Evolutionary conservation across 2,888 invertebrate genomes (phyloP).

Genomic region (Germaria angustata): DNA sequence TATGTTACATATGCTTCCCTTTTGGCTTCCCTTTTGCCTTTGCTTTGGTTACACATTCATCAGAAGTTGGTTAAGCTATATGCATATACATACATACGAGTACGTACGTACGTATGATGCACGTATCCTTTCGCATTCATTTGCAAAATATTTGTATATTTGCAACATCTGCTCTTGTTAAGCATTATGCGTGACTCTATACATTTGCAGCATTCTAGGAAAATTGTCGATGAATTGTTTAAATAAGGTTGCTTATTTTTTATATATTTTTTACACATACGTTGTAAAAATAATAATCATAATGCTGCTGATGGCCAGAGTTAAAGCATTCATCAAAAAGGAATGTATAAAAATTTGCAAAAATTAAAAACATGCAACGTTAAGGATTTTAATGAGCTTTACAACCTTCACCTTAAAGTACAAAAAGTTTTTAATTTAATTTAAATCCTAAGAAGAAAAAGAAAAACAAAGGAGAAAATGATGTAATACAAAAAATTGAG

Average conservation of each 20-base stretch:
- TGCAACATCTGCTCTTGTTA: constrained; percentile 41
- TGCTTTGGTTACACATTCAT: constrained; percentile 38
- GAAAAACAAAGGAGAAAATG: background rate
- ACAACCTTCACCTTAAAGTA: constrained; percentile 61
- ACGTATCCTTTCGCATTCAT: background rate
- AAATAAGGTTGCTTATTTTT: constrained; percentile 18
- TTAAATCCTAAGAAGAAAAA: no score
- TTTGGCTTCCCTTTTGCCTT: background rate
- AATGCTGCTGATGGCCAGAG: constrained; percentile 27
- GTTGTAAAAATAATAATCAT: constrained; percentile 37
- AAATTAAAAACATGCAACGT: background rate
- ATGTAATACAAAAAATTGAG: no score
- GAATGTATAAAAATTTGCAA: background rate
- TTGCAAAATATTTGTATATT: background rate
- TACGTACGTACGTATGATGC: background rate
- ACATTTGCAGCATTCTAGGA: constrained; percentile 31
- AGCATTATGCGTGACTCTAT: constrained; percentile 19
- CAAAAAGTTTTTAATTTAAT: no score
- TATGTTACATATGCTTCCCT: constrained; percentile 13
- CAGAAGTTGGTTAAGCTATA: constrained; percentile 21
- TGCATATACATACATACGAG: background rate
- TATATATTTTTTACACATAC: background rate
- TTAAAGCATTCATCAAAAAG: constrained; percentile 20
- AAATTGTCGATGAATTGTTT: constrained; percentile 46
- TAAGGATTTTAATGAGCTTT: constrained; percentile 56